Base-by-base conservation (phyloP, 2,113 vertebrate genomes). In the Menidia beryllina region DNA sequence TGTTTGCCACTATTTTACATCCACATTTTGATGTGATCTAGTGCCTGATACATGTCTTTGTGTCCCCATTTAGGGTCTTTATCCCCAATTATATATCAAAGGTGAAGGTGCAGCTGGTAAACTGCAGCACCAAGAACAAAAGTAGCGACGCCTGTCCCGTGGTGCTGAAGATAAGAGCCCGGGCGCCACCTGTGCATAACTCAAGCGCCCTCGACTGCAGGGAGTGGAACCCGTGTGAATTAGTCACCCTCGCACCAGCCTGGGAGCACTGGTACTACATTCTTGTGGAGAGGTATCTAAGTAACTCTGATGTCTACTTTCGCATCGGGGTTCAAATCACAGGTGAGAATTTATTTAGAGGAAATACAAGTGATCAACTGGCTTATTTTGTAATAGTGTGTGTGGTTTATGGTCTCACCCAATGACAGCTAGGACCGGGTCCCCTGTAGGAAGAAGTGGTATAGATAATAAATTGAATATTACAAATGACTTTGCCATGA, bases 221-320 rank as follows among this genome's bases (percentile, higher is more conserved):
- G 66, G 92, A 93, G 61, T 91, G 88, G 17, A 47, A 72, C 1
- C 87, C 91, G 23, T 99, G 98, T 84, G 94, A 95, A 73, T 89
- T 99, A 79, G 92, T 93, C 13, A 84, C 96, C 58, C 87, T 93
- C 0, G 85, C 96, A 39, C 95, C 97, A 17, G 95, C 95, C 75
- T 99, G 98, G 98, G 96, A 97, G 52, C 95, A 96, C 69, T 99
- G 98, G 98, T 96, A 98, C 93, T 99, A 98, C 2, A 93, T 99
- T 80, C 93, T 97, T 59, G 95, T 98, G 89, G 98, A 99, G 91
- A 92, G 91, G 72, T 93, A 94, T 69, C 91, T 93, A 0, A 93
- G 93, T 2, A 92, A 87, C 0, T 90, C 91, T 49, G 91, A 93
- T 0, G 5, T 99, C 78, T 94, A 92, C 86, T 99, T 99, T 91